These are phyloP conservation scores for Endomychus coccineus DNA, from an alignment of 2,888 invertebrate species.

Conservation along the genomic window DNA sequence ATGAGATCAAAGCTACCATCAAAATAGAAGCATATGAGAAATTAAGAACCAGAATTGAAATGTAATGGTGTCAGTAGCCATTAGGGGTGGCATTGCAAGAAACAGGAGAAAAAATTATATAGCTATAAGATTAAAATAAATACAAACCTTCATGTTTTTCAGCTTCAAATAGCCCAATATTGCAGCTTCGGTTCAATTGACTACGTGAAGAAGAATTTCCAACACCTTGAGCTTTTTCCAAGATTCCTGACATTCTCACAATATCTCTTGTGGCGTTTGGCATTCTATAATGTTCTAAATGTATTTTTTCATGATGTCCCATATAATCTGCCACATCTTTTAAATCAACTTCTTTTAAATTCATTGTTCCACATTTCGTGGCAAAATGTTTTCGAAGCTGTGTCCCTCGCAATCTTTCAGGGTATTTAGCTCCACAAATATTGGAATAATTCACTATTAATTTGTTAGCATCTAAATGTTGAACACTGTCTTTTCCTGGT, in stretches of 20 bases:
- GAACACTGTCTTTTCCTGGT: not conserved
- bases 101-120: too few species aligned
- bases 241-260: slow-evolving; percentile 3
- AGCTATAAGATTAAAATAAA: too few species aligned
- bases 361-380: slow-evolving; percentile 4
- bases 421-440: slow-evolving; percentile 4
- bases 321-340: slow-evolving; percentile 5
- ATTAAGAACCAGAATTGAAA: too few species aligned
- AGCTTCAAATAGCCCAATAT: too few species aligned
- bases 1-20: too few species aligned
- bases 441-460: slow-evolving; percentile 1
- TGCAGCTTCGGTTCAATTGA: too few species aligned
- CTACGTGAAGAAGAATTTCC: not conserved
- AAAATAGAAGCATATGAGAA: too few species aligned
- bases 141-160: too few species aligned
- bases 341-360: not conserved
- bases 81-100: too few species aligned
- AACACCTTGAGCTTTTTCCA: slow-evolving; percentile 4
- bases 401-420: slow-evolving; percentile 1
- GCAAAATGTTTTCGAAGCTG: slow-evolving; percentile 3
- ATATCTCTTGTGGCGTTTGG: slow-evolving; percentile 7
- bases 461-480: slow-evolving; percentile 1
- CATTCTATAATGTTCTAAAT: slow-evolving; percentile 5
- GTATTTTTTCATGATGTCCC: slow-evolving; percentile 5
- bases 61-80: too few species aligned